A percentile compares a stretch with the other conserved stretches of the same genome.
Evolutionary conservation across 2,797 vertebrate genomes (phyloP).

Genomic region (Megalops cyprinoides): DNA sequence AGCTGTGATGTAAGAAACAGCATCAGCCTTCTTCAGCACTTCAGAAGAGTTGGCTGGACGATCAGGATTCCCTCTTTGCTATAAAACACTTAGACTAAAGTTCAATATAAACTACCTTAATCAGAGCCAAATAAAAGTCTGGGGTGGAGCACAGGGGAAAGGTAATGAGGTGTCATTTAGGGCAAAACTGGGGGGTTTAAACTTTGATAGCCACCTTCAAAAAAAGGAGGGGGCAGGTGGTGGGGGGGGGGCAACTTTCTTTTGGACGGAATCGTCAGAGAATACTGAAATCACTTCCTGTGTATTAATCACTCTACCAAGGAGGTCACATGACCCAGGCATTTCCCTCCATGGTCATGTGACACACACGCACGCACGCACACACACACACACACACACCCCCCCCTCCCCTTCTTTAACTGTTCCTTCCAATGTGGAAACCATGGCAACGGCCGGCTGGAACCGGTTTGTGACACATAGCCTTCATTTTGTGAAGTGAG

Average conservation of each 20-base stretch:
- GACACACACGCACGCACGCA: slow-evolving; percentile 80
- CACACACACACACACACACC: slow-evolving; percentile 39
- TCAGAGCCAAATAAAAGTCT: slow-evolving; percentile 2
- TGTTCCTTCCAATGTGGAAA: slow-evolving; percentile 81
- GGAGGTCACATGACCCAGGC: slow-evolving; percentile 80
- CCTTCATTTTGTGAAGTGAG: slow-evolving; percentile 88
- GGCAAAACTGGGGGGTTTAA: not conserved
- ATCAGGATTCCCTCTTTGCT: not conserved
- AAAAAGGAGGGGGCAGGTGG: slow-evolving; percentile 15
- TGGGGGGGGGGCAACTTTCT: not conserved
- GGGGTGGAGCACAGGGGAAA: slow-evolving; percentile 51
- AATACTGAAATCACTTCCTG: slow-evolving; percentile 71
- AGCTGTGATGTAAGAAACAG: not conserved
- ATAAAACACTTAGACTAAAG: slow-evolving; percentile 13
- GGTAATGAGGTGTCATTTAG: slow-evolving; percentile 44
- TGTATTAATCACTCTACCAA: slow-evolving; percentile 72
- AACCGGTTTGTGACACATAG: slow-evolving; percentile 87
- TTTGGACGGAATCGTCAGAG: slow-evolving; percentile 51
- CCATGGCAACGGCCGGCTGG: slow-evolving; percentile 89
- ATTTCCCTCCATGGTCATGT: slow-evolving; percentile 82
- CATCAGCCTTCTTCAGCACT: not conserved
- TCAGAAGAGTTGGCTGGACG: not conserved
- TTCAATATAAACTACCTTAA: not conserved
- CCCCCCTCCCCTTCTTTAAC: slow-evolving; percentile 72
- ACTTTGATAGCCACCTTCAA: not conserved